Evolutionary conservation across 2,888 invertebrate genomes (phyloP), one percentile per base, ranked within the genome.

Genomic region (Trissoscelio sp.): DNA sequence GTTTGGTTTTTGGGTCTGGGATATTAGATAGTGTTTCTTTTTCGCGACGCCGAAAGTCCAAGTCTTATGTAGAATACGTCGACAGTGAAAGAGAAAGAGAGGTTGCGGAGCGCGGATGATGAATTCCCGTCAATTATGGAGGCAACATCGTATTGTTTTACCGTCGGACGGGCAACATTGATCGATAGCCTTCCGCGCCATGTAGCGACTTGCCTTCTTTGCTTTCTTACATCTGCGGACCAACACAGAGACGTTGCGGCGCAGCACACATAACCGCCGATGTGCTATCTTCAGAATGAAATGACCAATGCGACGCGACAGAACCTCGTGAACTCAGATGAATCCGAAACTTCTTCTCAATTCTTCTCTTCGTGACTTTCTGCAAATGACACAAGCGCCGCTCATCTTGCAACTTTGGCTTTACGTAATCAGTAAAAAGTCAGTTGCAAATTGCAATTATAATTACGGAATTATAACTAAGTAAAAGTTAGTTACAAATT

Each of bases 61-160:
- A 44, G 39, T 73, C 53, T 62, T 69, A 64, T 55, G 70, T 70
- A 51, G 75, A 79, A 79, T 74, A 66, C 57, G 24, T 53, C 37
- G 39, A 28, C 20, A 34, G 51, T 39, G 64, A 62, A 74, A 28
- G 70, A 75, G 74, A 58, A 58, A 46, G 81, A 72, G 82, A 81
- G 86, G 85, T 87, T 84, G 87, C 87, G 88, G 89, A 89, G 89
- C 86, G 87, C 87, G 89, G 88, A 91, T 91, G 91, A 91, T 90
- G 89, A 90, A 91, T 91, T 89, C 89, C 90, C 91, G 90, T 91
- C 91, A 91, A 91, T 91, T 91, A 91, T 89, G 87, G 89, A 89
- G 87, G 89, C 89, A 91, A 90, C 90, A 90, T 90, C 88, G 91
- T 91, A 91, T 90, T 91, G 91, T 91, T 91, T 91, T 90, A 90